These are phyloP conservation scores for Aphodius granarius DNA, from an alignment of 2,888 invertebrate species.

Conservation along the genomic window DNA sequence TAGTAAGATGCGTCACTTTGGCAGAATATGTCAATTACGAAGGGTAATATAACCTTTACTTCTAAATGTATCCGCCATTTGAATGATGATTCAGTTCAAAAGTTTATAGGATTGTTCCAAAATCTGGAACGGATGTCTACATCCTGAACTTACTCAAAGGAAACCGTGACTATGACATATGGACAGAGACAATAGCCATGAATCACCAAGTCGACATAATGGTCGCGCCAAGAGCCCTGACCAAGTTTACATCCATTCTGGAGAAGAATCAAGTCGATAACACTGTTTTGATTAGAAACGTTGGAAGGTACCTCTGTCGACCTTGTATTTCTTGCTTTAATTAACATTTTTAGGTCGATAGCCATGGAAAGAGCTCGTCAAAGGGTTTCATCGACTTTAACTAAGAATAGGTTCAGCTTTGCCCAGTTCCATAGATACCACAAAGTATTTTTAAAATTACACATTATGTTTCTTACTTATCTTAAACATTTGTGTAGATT, in stretches of 20 bases:
- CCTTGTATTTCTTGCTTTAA: background rate
- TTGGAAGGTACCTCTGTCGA: constrained; percentile 25
- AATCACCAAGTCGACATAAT: background rate
- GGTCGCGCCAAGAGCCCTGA: background rate
- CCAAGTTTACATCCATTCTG: background rate
- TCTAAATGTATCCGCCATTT: background rate
- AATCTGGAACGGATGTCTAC: background rate
- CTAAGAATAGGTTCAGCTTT: constrained; percentile 48
- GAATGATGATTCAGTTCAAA: background rate
- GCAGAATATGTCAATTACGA: constrained; percentile 8
- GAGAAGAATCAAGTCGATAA: background rate
- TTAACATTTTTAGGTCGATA: constrained; percentile 17
- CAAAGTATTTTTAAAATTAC: background rate
- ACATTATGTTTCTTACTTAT: background rate
- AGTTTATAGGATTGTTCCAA: background rate
- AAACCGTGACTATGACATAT: background rate
- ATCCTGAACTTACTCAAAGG: background rate
- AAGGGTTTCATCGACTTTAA: constrained; percentile 43
- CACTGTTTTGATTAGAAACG: constrained; percentile 14
- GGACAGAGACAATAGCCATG: background rate
- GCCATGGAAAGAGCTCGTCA: constrained; percentile 23
- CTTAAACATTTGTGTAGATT: constrained; percentile 31
- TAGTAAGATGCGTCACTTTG: background rate
- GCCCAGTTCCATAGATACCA: constrained; percentile 54
- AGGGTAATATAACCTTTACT: background rate